A percentile compares a stretch with the other conserved stretches of the same genome.
Conservation (phyloP, 2,113 vertebrate species). For the Sorex fumeus region DNA sequence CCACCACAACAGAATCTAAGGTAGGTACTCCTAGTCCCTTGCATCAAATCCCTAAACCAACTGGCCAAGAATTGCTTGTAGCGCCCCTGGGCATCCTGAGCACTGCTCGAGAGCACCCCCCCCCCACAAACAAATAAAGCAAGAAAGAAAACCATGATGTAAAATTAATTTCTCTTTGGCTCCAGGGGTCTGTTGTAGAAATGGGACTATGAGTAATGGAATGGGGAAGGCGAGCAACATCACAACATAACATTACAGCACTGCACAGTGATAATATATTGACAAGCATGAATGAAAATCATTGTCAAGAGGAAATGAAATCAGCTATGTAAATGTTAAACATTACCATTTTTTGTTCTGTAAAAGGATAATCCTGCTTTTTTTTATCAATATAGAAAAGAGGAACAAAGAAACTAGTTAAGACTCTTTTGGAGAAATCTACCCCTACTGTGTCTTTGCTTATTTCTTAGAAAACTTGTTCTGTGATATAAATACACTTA, state of each 20-base stretch:
- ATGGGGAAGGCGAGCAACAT: background rate
- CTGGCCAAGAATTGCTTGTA: no score
- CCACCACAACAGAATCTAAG: no score
- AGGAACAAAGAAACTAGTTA: constrained; percentile 39
- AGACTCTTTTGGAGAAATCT: background rate
- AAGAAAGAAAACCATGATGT: background rate
- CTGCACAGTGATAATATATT: background rate
- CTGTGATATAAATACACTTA: background rate
- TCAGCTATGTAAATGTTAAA: background rate
- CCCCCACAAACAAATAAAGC: no score
- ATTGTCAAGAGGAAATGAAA: constrained; percentile 17
- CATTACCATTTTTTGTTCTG: background rate
- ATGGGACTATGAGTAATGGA: accelerated
- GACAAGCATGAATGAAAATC: background rate
- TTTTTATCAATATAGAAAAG: constrained; percentile 29
- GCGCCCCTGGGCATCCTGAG: no score
- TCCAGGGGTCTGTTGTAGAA: background rate
- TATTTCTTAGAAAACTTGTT: constrained; percentile 18
- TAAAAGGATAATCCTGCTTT: background rate
- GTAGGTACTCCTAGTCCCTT: no score
- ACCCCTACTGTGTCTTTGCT: background rate
- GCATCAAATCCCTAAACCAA: no score
- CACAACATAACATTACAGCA: background rate
- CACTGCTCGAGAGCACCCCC: no score
- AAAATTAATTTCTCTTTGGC: constrained; percentile 50